A percentile compares a stretch with the other conserved stretches of the same genome.
Conservation (phyloP, 2,113 vertebrate genomes). For the Pseudolaguvia tuberculata region DNA sequence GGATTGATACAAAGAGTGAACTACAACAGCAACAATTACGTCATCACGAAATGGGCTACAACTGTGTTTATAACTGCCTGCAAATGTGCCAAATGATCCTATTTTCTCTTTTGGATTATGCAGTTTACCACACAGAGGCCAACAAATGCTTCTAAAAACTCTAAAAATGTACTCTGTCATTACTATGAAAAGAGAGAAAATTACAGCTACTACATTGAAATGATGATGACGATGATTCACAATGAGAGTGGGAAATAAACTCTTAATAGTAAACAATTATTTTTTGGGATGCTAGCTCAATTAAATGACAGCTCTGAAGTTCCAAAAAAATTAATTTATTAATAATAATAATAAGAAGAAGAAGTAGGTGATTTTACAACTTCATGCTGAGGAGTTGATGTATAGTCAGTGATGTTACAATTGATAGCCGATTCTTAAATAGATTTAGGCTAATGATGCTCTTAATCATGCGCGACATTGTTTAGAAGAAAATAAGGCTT, state of each 20-base stretch:
- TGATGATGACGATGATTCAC: constrained; percentile 27
- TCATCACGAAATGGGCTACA: neutral
- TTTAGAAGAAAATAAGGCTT: too few relatives aligned
- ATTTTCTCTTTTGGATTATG: neutral
- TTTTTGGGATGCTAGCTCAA: constrained; percentile 14
- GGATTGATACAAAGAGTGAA: neutral
- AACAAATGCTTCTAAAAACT: constrained; percentile 1
- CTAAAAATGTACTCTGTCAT: neutral
- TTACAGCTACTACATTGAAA: constrained; percentile 25
- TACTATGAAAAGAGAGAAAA: constrained; percentile 11
- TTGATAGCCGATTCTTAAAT: neutral
- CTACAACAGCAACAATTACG: neutral
- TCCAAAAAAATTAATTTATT: too few relatives aligned
- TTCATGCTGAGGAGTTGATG: neutral
- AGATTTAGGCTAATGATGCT: neutral
- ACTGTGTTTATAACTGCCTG: neutral
- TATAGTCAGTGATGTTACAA: neutral
- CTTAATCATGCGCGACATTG: neutral
- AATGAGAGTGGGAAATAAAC: constrained; percentile 23
- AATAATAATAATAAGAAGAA: too few relatives aligned
- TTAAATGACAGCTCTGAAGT: neutral
- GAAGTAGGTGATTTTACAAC: too few relatives aligned
- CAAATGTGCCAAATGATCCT: neutral
- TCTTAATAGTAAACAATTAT: neutral
- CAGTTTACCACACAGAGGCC: neutral